phyloP scores from a whole-genome alignment of 2,888 invertebrate species.

The Mesopsocus fuscifrons region DNA sequence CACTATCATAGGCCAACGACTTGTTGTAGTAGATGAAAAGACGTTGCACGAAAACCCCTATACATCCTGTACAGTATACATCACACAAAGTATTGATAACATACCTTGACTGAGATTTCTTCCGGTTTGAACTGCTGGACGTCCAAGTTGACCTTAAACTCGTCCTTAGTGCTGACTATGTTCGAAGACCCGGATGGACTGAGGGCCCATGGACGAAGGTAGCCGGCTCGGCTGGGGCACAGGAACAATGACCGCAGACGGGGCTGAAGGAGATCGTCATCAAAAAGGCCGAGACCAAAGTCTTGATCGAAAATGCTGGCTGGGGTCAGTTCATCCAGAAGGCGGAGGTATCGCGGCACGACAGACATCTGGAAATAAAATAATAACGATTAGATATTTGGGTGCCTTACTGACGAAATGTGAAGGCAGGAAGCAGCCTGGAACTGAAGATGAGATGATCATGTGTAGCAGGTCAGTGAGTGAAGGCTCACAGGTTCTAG shows the following conservation, averaged over 20 bases:
- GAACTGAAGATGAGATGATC: no score
- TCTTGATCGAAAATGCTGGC: slow-evolving; percentile 64
- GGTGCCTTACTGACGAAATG: no score
- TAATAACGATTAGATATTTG: no score
- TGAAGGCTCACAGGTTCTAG: no score
- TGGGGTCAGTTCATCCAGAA: slow-evolving; percentile 62
- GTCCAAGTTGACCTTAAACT: slow-evolving; percentile 40
- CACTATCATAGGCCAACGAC: no score
- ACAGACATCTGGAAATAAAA: slow-evolving; percentile 43
- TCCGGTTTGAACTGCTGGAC: slow-evolving; percentile 30
- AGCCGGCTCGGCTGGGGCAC: slow-evolving; percentile 24
- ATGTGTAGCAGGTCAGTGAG: no score
- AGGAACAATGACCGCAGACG: slow-evolving; percentile 27
- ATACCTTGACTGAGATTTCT: slow-evolving; percentile 30
- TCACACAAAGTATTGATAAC: no score
- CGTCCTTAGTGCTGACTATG: slow-evolving; percentile 53
- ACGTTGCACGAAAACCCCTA: no score
- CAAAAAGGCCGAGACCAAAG: slow-evolving; percentile 55
- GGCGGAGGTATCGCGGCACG: slow-evolving; percentile 65
- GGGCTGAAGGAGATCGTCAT: slow-evolving; percentile 49
- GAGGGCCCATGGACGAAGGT: slow-evolving; percentile 53
- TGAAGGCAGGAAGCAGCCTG: no score
- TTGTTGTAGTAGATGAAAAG: no score
- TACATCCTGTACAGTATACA: no score
- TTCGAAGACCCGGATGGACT: slow-evolving; percentile 47